Conservation (phyloP, 2,888 invertebrate species). For the Ormia ochracea region DNA sequence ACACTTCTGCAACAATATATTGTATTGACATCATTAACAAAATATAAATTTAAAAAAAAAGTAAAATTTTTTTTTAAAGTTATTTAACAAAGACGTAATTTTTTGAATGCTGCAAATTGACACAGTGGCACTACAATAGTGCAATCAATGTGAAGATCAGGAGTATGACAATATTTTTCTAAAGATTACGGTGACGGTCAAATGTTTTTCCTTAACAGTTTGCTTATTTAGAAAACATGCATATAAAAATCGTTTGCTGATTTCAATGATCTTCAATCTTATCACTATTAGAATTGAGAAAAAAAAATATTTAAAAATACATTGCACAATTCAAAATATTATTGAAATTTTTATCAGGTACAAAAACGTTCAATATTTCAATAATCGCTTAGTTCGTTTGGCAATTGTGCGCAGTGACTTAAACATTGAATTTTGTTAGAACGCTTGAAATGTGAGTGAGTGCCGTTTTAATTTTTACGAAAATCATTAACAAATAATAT, state of each 20-base stretch:
- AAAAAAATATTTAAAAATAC: slow-evolving; percentile 24
- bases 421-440: slow-evolving; percentile 9
- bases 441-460: slow-evolving; percentile 34
- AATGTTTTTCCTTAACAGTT: slow-evolving; percentile 1
- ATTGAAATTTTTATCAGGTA: slow-evolving; percentile 30
- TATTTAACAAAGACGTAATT: slow-evolving; percentile 12
- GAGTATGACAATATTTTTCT: not conserved
- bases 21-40: slow-evolving; percentile 14
- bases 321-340: slow-evolving; percentile 15
- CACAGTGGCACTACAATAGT: slow-evolving; percentile 25
- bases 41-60: not conserved
- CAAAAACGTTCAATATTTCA: not conserved
- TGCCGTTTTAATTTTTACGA: not conserved
- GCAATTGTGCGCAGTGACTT: slow-evolving; percentile 30
- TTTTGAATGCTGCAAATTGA: slow-evolving; percentile 20
- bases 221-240: slow-evolving; percentile 7
- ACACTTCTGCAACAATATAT: not conserved
- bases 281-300: slow-evolving; percentile 50
- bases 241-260: not conserved
- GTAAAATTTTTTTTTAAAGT: not conserved
- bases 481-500: not conserved
- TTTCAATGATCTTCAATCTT: slow-evolving; percentile 59
- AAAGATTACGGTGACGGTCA: not conserved
- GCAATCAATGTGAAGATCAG: not conserved
- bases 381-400: slow-evolving; percentile 41